Evolutionary conservation across 2,113 vertebrate species (phyloP).

Genomic region (Catharus bicknelli): DNA sequence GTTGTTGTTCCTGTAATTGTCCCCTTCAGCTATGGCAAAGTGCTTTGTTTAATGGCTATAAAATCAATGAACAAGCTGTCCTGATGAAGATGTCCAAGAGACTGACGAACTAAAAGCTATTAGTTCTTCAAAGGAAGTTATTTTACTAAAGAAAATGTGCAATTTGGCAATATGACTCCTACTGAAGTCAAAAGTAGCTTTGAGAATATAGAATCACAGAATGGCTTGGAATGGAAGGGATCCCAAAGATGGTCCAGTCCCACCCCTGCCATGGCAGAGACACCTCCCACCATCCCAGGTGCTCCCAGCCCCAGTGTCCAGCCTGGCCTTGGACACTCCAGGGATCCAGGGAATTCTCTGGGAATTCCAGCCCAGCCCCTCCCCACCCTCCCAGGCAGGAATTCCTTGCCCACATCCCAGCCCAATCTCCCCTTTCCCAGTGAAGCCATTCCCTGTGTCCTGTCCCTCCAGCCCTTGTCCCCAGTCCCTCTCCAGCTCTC

Average conservation of each 20-base stretch:
- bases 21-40: conserved; percentile 64
- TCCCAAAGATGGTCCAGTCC: not conserved
- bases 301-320: too few species aligned
- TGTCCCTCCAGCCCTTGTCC: too few species aligned
- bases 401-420: not conserved
- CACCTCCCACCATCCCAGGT: rapidly evolving
- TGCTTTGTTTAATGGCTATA: conserved; percentile 57
- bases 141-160: not conserved
- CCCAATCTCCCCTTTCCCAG: too few species aligned
- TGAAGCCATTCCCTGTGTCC: too few species aligned
- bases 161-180: not conserved
- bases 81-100: conserved; percentile 55
- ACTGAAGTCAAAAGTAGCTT: not conserved
- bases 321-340: not conserved
- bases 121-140: conserved; percentile 2
- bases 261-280: not conserved
- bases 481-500: too few species aligned
- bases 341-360: too few species aligned
- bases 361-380: too few species aligned
- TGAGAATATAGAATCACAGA: not conserved
- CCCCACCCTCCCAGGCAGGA: too few species aligned
- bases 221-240: not conserved
- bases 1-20: conserved; percentile 60
- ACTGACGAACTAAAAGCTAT: conserved; percentile 16
- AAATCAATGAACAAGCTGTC: conserved; percentile 65